Evolutionary conservation across 2,888 invertebrate genomes (phyloP), one percentile per base, ranked within the genome.

Genomic region (Athalia cordata): DNA sequence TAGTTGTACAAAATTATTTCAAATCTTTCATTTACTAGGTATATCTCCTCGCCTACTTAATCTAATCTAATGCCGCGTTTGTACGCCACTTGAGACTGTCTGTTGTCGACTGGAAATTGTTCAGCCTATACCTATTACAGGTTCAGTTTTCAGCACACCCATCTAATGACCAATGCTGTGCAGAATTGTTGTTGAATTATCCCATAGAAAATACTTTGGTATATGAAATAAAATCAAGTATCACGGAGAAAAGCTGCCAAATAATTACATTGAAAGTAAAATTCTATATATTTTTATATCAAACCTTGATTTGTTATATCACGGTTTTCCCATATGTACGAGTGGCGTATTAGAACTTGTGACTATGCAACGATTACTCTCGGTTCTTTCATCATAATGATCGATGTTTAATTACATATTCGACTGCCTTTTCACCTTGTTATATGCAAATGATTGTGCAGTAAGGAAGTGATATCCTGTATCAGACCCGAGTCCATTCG

Each of bases 201-300:
- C 29, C 68, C 43, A 11, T 68, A 13, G n/a, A 68, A 43, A 64
- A 43, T 8, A 68, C 50, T 55, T 15, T 29, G 29, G 50, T 72
- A 59, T 57, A 8, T 9, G 57, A 59, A 47, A 70, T 55, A 59
- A 70, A 59, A 9, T 13, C 52, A 59, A 72, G 59, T 47, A n/a
- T 57, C 6, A n/a, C 13, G 43, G 45, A 70, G 72, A 5, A 72
- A 13, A 72, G 13, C 15, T 45, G 59, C 5, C 9, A 72, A 49
- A 66, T 29, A 5, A 72, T 72, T 45, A 72, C 57, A 72, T 72
- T 72, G 5, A 59, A 59, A 72, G 43, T 72, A 72, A 59, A 72
- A 72, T 72, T 29, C 29, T 29, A 29, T 72, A 72, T 72, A 72
- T 72, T 72, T 72, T 72, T 72, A 57, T 72, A 72, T 59, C 72